Percentiles rank a stretch among this genome's conserved stretches.
Conservation (phyloP, 1,140 invertebrate genomes). For the Subanguina moxae region DNA sequence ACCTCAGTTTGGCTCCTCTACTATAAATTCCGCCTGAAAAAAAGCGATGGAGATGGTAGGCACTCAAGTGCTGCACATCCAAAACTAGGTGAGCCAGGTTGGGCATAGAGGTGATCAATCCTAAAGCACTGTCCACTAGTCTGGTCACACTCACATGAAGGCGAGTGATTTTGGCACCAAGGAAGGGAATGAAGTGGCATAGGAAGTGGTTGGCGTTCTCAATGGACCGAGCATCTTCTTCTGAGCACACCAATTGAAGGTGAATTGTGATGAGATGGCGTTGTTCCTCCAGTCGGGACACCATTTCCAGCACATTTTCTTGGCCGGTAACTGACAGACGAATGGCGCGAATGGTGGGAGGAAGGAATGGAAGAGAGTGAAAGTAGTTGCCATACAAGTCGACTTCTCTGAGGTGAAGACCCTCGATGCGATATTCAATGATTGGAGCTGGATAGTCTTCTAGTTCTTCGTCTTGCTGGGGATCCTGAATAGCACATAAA, state of each 20-base stretch:
- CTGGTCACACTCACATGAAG: conserved; percentile 38
- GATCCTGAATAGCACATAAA: too few relatives aligned
- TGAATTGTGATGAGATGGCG: conserved; percentile 46
- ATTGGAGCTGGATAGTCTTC: conserved; percentile 2
- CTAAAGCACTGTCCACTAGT: conserved; percentile 45
- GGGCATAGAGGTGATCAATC: conserved; percentile 38
- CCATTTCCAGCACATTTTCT: conserved; percentile 48
- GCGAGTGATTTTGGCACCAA: conserved; percentile 52
- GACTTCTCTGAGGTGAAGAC: conserved; percentile 41
- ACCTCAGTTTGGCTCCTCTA: conserved; percentile 33
- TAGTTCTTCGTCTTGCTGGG: background rate
- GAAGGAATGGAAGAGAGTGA: conserved; percentile 40
- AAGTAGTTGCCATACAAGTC: conserved; percentile 58
- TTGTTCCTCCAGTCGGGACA: conserved; percentile 37
- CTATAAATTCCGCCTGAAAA: conserved; percentile 18
- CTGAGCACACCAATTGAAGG: conserved; percentile 48
- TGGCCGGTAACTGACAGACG: conserved; percentile 53
- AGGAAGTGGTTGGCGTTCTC: conserved; percentile 53
- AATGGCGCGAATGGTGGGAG: conserved; percentile 42
- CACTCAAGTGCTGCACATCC: conserved; percentile 49
- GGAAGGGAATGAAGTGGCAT: conserved; percentile 37
- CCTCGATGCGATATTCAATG: conserved; percentile 46
- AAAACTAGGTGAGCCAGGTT: conserved; percentile 46
- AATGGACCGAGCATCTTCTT: conserved; percentile 47
- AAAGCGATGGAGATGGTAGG: conserved; percentile 28